Evolutionary conservation across 2,113 vertebrate species (phyloP).

Genomic region (Dromas ardeola): DNA sequence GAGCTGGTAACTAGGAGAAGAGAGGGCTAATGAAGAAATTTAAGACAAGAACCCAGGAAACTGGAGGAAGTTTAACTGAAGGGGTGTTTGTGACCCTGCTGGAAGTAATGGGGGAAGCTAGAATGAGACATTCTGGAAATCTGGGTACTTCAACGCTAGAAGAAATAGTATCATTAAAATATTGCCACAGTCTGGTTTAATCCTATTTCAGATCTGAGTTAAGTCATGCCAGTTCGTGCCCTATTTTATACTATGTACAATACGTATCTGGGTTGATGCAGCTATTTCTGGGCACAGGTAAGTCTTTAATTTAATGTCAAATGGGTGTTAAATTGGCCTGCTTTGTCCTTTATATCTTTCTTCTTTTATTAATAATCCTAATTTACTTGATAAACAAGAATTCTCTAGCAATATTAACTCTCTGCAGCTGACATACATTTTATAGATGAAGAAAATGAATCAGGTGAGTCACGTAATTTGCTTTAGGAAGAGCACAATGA

Average conservation of each 20-base stretch:
- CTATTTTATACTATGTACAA: conserved; percentile 22
- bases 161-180: not conserved
- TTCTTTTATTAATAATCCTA: not conserved
- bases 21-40: not conserved
- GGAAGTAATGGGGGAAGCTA: not conserved
- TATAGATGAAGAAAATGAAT: not conserved
- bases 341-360: conserved; percentile 7
- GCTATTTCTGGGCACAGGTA: conserved; percentile 36
- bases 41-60: not conserved
- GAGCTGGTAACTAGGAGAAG: not conserved
- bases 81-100: not conserved
- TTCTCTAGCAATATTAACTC: not conserved
- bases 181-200: not conserved
- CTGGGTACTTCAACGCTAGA: not conserved
- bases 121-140: not conserved
- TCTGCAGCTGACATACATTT: not conserved
- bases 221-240: conserved; percentile 35
- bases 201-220: conserved; percentile 18
- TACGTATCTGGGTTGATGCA: conserved; percentile 40
- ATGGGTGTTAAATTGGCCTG: not conserved
- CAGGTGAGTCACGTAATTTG: not conserved
- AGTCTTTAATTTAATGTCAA: conserved; percentile 4
- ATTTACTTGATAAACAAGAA: conserved; percentile 9
- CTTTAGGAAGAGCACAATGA: not conserved
- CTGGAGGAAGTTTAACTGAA: not conserved